Conservation (phyloP, 2,888 invertebrate genomes). For the Sesia bembeciformis region DNA sequence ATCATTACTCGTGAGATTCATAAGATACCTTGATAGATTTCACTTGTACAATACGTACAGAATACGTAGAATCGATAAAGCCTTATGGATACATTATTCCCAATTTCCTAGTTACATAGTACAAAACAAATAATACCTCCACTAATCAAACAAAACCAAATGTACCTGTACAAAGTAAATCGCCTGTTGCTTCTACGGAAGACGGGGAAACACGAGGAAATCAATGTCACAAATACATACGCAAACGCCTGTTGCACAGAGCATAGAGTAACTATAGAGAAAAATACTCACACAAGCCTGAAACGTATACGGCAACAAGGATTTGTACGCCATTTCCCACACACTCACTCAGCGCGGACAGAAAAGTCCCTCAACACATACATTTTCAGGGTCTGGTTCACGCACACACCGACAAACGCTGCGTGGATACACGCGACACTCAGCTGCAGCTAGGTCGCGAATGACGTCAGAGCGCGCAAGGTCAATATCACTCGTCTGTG, state of each 20-base stretch:
- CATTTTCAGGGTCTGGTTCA: constrained; percentile 12
- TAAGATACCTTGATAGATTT: too few relatives aligned
- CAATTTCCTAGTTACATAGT: too few relatives aligned
- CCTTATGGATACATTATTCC: too few relatives aligned
- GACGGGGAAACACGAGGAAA: constrained; percentile 28
- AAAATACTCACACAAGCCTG: not conserved
- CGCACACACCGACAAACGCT: constrained; percentile 5
- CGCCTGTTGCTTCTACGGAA: constrained; percentile 46
- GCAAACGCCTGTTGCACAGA: constrained; percentile 43
- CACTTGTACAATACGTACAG: too few relatives aligned
- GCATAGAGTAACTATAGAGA: not conserved
- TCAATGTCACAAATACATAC: constrained; percentile 53
- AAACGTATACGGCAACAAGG: not conserved
- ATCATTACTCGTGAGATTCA: too few relatives aligned
- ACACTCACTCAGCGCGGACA: constrained; percentile 35
- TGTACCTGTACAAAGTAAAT: constrained; percentile 8
- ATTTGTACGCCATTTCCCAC: constrained; percentile 14
- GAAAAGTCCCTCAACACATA: constrained; percentile 3
- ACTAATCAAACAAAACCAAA: constrained; percentile 1
- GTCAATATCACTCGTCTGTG: constrained; percentile 59
- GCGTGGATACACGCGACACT: constrained; percentile 21
- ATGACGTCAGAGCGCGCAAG: constrained; percentile 74
- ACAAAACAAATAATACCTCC: not conserved
- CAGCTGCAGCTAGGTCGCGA: constrained; percentile 74
- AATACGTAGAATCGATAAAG: too few relatives aligned